Evolutionary conservation across 1,140 invertebrate genomes (phyloP).

Genomic region (Tetraneura akinire): DNA sequence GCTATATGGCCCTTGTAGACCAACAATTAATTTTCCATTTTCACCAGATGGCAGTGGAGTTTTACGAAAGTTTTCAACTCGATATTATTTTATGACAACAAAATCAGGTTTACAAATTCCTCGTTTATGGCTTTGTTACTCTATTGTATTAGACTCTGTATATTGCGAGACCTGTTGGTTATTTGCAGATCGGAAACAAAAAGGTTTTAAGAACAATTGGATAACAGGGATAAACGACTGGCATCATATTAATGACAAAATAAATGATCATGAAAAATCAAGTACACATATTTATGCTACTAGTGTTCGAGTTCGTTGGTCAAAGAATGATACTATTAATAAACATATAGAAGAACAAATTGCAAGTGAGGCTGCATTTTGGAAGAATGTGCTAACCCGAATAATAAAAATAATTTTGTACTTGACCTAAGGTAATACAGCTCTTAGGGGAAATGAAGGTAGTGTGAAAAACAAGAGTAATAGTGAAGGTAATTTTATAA

Average conservation of each 20-base stretch:
- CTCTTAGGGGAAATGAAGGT: background rate
- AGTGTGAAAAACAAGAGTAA: background rate
- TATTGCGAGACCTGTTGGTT: background rate
- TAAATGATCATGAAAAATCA: background rate
- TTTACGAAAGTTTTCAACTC: background rate
- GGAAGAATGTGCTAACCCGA: constrained; percentile 3
- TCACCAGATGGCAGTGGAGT: background rate
- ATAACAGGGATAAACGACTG: background rate
- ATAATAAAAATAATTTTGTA: constrained; percentile 23
- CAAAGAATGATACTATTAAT: constrained; percentile 7
- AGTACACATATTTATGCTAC: background rate
- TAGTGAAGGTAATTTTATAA: constrained; percentile 10
- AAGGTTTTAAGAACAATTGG: background rate
- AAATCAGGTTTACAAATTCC: background rate
- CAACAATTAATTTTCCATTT: background rate
- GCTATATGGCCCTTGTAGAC: background rate
- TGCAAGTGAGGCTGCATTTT: background rate
- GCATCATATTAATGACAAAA: constrained; percentile 2
- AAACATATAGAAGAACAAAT: constrained; percentile 6
- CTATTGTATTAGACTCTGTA: background rate
- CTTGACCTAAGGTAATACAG: background rate
- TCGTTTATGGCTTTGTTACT: background rate
- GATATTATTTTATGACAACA: background rate
- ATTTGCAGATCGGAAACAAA: background rate
- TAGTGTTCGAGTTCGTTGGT: background rate